Percentiles rank a stretch among this genome's conserved stretches.
These are phyloP conservation scores for Xylophagus ater DNA, from an alignment of 2,888 invertebrate species.

Conservation along the genomic window DNA sequence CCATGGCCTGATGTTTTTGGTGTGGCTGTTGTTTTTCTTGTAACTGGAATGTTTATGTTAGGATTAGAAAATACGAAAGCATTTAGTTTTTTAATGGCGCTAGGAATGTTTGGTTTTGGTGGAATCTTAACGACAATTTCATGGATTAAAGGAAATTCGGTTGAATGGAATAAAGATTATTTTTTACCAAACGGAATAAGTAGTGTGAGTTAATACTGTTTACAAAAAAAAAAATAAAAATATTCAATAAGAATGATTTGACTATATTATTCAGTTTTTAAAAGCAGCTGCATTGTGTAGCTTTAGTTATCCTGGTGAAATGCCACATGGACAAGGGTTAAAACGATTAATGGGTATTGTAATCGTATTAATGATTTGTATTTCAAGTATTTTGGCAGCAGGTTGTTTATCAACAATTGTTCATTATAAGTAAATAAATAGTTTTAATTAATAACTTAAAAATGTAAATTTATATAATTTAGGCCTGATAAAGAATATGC, in stretches of 20 bases:
- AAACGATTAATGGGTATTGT: constrained; percentile 26
- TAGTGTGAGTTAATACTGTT: constrained; percentile 30
- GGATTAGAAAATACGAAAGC: constrained; percentile 43
- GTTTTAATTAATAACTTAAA: not conserved
- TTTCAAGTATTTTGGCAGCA: constrained; percentile 30
- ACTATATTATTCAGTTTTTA: constrained; percentile 24
- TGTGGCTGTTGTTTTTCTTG: constrained; percentile 43
- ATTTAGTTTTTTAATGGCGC: constrained; percentile 36
- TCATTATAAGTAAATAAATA: constrained; percentile 28
- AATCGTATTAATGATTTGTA: constrained; percentile 25
- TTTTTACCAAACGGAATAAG: constrained; percentile 34
- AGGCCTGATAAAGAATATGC: constrained; percentile 33
- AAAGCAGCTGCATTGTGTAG: constrained; percentile 30
- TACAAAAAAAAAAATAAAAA: no score
- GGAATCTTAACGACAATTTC: constrained; percentile 34
- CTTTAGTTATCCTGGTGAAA: constrained; percentile 33
- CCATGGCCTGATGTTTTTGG: constrained; percentile 49
- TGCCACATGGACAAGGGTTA: constrained; percentile 27
- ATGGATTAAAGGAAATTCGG: constrained; percentile 29
- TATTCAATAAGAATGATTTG: not conserved
- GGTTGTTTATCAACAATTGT: constrained; percentile 35
- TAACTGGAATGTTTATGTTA: constrained; percentile 46
- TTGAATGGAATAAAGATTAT: constrained; percentile 32
- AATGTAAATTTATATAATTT: constrained; percentile 4
- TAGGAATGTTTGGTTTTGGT: constrained; percentile 35